Conservation (phyloP, 2,888 invertebrate genomes). For the Orthonychiurus folsomi region DNA sequence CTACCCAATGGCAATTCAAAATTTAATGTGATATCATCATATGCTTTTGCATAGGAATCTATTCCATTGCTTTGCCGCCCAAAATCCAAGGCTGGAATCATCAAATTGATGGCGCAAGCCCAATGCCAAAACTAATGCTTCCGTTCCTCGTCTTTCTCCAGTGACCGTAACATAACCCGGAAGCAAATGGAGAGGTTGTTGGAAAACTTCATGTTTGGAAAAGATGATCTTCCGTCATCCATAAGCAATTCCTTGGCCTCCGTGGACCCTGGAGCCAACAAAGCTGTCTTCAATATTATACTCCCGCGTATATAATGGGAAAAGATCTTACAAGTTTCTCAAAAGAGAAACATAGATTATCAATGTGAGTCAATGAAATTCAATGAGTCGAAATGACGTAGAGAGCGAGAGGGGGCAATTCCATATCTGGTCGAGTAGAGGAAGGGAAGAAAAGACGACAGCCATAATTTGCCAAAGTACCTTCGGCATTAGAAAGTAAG, state of each 20-base stretch:
- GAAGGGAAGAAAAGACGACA: background rate
- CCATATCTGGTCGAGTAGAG: background rate
- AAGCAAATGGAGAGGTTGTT: no score
- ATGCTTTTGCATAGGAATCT: no score
- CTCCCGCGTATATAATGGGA: constrained; percentile 1
- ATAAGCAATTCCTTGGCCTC: constrained; percentile 1
- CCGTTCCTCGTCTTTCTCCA: no score
- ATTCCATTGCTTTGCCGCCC: no score
- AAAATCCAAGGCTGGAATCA: no score
- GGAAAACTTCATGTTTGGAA: background rate
- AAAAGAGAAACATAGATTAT: constrained; percentile 9
- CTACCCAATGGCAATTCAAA: no score
- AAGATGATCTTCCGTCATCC: constrained; percentile 1
- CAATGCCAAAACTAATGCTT: no score
- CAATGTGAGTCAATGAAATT: constrained; percentile 13
- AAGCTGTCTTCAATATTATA: background rate
- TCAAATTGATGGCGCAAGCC: no score
- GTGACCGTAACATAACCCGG: no score
- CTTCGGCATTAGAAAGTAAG: background rate
- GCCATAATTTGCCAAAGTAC: background rate
- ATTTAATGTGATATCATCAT: no score
- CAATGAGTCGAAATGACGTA: constrained; percentile 7
- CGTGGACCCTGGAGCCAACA: background rate
- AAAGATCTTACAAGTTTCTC: background rate
- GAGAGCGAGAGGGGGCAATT: background rate